These are phyloP conservation scores for Pogonomyrmex barbatus DNA, from an alignment of 1,140 invertebrate species.

Conservation along the genomic window DNA sequence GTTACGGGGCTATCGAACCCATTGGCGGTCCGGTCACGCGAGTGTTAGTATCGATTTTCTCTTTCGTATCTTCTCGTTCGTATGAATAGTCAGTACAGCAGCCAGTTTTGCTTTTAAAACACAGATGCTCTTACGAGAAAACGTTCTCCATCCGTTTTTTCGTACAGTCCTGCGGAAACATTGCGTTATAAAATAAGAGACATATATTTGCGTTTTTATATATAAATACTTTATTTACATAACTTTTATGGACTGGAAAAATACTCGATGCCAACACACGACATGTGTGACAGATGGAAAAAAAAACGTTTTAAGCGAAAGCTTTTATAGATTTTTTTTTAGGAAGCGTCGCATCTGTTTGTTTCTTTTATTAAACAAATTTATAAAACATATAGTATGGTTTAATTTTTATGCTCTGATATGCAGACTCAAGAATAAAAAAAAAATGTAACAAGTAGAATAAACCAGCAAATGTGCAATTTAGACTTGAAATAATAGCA, in stretches of 20 bases:
- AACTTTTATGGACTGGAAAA: constrained; percentile 18
- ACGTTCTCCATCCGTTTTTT: neutral
- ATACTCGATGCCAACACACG: neutral
- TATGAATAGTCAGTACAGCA: constrained; percentile 23
- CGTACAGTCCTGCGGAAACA: neutral
- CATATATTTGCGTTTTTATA: neutral
- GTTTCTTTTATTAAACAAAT: neutral
- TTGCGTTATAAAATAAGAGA: neutral
- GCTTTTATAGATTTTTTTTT: constrained; percentile 35
- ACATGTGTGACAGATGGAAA: constrained; percentile 4
- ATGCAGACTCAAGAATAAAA: neutral
- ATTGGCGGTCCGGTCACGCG: constrained; percentile 39
- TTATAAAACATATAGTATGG: neutral
- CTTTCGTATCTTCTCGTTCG: neutral
- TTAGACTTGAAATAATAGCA: neutral
- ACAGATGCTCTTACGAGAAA: constrained; percentile 18
- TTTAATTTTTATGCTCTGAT: neutral
- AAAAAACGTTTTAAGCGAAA: neutral
- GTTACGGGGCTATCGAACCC: constrained; percentile 42
- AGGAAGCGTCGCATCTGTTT: neutral
- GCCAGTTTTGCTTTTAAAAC: constrained; percentile 21
- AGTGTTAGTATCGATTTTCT: constrained; percentile 63
- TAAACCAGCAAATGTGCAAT: neutral
- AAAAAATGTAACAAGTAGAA: constrained; percentile 4
- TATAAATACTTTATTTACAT: constrained; percentile 12